These are phyloP conservation scores for Lineus longissimus DNA, from an alignment of 1,140 invertebrate genomes.

Conservation along the genomic window DNA sequence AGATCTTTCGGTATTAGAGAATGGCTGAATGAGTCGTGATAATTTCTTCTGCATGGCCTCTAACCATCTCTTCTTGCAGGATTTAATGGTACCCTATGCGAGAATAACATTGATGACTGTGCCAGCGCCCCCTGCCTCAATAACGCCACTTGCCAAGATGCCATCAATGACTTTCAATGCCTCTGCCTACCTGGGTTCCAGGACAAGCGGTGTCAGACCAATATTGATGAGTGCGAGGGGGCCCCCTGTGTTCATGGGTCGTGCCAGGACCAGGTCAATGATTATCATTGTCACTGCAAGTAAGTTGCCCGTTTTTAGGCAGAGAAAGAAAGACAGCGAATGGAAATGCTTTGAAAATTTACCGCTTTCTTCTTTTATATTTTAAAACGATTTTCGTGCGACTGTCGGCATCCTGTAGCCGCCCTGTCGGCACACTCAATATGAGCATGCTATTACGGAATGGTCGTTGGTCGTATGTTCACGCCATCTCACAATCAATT, in stretches of 20 bases:
- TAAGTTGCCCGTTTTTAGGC: too few relatives aligned
- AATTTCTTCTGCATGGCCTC: background rate
- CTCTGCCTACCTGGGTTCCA: conserved; percentile 73
- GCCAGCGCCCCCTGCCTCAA: conserved; percentile 15
- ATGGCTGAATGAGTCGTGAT: too few relatives aligned
- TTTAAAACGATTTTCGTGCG: too few relatives aligned
- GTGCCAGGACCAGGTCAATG: too few relatives aligned
- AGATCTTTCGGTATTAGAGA: too few relatives aligned
- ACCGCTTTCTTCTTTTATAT: background rate
- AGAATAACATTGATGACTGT: conserved; percentile 7
- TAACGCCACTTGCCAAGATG: conserved; percentile 18
- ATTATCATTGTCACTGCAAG: too few relatives aligned
- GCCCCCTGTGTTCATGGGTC: background rate
- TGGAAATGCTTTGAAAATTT: background rate
- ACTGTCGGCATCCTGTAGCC: too few relatives aligned
- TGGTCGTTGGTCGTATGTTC: too few relatives aligned
- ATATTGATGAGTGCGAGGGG: conserved; percentile 85
- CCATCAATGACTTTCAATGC: conserved; percentile 82
- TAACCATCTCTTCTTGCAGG: background rate
- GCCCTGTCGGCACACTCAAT: too few relatives aligned
- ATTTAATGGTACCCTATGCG: background rate
- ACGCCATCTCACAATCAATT: too few relatives aligned
- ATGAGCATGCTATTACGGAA: too few relatives aligned
- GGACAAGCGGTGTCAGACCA: conserved; percentile 72
- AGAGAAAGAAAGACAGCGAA: background rate